Conservation (phyloP, 2,797 vertebrate genomes). For the Dendrocincla fuliginosa region DNA sequence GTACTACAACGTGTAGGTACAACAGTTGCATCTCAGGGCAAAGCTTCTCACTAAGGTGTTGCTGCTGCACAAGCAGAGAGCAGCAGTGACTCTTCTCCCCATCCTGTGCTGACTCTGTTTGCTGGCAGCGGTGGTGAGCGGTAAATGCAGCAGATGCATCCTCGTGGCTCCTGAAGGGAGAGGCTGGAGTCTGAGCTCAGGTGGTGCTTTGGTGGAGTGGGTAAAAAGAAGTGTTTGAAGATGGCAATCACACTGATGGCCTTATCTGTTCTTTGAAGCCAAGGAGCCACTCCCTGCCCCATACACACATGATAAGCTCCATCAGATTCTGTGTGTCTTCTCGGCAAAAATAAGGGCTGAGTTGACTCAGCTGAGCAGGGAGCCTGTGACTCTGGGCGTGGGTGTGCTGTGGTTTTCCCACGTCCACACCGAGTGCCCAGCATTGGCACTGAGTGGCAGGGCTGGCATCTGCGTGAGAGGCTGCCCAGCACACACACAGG, state of each 20-base stretch:
- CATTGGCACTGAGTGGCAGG: accelerated
- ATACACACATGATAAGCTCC: background rate
- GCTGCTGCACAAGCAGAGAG: background rate
- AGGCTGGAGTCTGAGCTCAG: background rate
- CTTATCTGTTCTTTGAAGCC: constrained; percentile 57
- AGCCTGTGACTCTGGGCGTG: background rate
- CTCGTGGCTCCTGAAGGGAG: background rate
- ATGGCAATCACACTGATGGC: constrained; percentile 5
- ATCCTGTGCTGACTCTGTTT: background rate
- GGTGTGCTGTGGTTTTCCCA: constrained; percentile 28
- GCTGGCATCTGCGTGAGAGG: background rate
- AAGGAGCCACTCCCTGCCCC: background rate
- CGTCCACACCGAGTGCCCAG: background rate
- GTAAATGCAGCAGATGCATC: background rate
- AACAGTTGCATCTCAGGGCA: background rate
- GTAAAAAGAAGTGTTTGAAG: background rate
- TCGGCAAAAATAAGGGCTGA: background rate
- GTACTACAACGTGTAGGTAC: accelerated
- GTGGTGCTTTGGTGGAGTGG: background rate
- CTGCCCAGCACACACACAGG: background rate
- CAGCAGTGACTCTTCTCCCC: background rate
- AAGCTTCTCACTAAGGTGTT: background rate
- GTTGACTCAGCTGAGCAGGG: constrained; percentile 8
- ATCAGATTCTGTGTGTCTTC: background rate
- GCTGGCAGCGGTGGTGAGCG: background rate